Conservation (phyloP, 2,888 invertebrate genomes). For the Parascotia fuliginaria region DNA sequence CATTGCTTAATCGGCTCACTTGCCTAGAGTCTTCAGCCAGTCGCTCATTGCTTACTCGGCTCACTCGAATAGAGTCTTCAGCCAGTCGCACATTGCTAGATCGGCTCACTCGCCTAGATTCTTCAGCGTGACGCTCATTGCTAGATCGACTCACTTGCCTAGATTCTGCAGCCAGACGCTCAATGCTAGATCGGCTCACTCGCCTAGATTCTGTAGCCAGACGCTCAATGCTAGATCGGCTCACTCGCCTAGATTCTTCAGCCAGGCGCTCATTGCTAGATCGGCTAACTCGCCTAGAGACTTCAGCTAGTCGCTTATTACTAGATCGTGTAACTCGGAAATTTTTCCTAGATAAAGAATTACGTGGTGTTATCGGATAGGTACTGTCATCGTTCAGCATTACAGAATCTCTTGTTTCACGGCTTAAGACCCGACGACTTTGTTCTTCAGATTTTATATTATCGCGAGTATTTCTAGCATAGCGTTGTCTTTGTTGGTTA, state of each 20-base stretch:
- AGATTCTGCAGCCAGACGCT: background rate
- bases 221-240: conserved; percentile 3
- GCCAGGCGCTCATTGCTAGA: conserved; percentile 1
- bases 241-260: too few species aligned
- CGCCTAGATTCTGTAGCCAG: background rate
- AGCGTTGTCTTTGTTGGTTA: conserved; percentile 8
- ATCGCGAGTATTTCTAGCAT: conserved; percentile 6
- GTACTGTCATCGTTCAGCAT: conserved; percentile 15
- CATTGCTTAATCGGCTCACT: too few species aligned
- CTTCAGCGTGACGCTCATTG: background rate
- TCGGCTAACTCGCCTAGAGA: too few species aligned
- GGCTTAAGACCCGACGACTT: conserved; percentile 4
- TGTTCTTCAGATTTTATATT: conserved; percentile 9
- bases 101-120: too few species aligned
- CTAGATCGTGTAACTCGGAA: conserved; percentile 6
- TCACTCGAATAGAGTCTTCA: too few species aligned
- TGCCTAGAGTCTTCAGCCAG: background rate
- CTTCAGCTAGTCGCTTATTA: conserved; percentile 23
- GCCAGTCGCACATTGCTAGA: conserved; percentile 1
- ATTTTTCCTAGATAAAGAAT: conserved; percentile 5
- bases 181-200: too few species aligned
- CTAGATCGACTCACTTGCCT: too few species aligned
- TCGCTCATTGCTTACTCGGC: conserved; percentile 4
- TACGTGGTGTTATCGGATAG: conserved; percentile 7
- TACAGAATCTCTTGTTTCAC: conserved; percentile 8